Percentiles rank a stretch among this genome's conserved stretches.
phyloP scores from a whole-genome alignment of 2,113 vertebrate species.

The Eleginops maclovinus region DNA sequence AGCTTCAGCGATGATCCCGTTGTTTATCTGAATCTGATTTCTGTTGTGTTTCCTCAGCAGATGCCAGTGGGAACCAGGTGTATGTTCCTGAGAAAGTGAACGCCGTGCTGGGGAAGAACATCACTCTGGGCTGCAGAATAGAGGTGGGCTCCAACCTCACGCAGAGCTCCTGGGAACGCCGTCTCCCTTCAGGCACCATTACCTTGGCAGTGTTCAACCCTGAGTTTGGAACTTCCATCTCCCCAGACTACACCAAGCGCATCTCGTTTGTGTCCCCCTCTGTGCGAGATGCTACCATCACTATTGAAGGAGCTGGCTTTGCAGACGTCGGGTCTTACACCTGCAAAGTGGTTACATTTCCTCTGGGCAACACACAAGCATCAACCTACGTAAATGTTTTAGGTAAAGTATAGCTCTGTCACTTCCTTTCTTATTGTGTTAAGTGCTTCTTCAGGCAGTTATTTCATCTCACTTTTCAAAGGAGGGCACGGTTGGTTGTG shows the following conservation, averaged over 20 bases:
- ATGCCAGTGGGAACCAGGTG: constrained; percentile 90
- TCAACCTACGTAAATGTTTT: constrained; percentile 90
- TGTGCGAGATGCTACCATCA: constrained; percentile 90
- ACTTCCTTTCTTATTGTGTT: not conserved
- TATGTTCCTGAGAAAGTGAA: constrained; percentile 88
- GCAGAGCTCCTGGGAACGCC: constrained; percentile 96
- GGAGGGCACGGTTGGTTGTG: constrained; percentile 23
- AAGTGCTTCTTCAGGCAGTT: constrained; percentile 19
- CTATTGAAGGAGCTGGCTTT: constrained; percentile 89
- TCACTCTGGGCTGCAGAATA: constrained; percentile 92
- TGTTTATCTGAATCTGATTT: constrained; percentile 28
- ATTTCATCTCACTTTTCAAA: constrained; percentile 35
- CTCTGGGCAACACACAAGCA: constrained; percentile 92
- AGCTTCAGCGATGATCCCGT: not conserved
- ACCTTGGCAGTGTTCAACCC: constrained; percentile 95
- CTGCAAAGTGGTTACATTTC: constrained; percentile 96
- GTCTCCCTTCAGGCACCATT: constrained; percentile 85
- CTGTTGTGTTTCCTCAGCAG: constrained; percentile 74
- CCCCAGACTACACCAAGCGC: constrained; percentile 88
- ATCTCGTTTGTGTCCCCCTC: constrained; percentile 91
- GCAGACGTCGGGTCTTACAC: constrained; percentile 92
- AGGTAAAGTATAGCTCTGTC: constrained; percentile 85
- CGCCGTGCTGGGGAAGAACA: constrained; percentile 94
- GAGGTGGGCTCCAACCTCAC: constrained; percentile 89
- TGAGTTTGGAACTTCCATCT: constrained; percentile 90